phyloP scores from a whole-genome alignment of 2,888 invertebrate species.

The Campoletis raptor region DNA sequence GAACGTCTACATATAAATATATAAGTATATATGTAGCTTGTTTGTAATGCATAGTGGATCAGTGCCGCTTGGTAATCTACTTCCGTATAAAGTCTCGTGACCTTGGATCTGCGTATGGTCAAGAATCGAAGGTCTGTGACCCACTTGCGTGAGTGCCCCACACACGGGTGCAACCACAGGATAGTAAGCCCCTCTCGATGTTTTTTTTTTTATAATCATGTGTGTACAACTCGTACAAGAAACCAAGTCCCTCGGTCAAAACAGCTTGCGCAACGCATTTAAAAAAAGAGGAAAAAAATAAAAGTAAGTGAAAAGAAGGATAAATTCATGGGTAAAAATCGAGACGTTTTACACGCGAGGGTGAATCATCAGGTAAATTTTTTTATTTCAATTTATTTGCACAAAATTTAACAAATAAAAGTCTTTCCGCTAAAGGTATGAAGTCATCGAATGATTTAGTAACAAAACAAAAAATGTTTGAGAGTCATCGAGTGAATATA shows the following conservation, averaged over 20 bases:
- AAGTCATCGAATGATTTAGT: neutral
- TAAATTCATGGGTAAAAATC: neutral
- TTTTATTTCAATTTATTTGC: neutral
- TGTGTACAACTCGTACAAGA: slow-evolving; percentile 31
- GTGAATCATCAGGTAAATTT: neutral
- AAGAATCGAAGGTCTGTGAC: slow-evolving; percentile 78
- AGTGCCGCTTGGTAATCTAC: slow-evolving; percentile 72
- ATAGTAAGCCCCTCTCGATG: slow-evolving; percentile 15
- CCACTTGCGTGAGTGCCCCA: slow-evolving; percentile 71
- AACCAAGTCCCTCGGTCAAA: slow-evolving; percentile 40
- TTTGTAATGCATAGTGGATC: slow-evolving; percentile 48
- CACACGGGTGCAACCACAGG: slow-evolving; percentile 50
- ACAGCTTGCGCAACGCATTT: slow-evolving; percentile 43
- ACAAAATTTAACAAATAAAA: neutral
- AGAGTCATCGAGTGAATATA: neutral
- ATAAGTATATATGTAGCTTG: slow-evolving; percentile 11
- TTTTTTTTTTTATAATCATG: slow-evolving; percentile 6
- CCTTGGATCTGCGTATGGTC: slow-evolving; percentile 77
- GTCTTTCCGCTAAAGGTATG: neutral
- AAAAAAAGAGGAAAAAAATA: neutral
- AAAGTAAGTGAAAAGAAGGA: neutral
- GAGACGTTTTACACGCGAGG: neutral
- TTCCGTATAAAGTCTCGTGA: slow-evolving; percentile 77
- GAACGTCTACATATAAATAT: neutral
- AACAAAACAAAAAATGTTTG: neutral